Evolutionary conservation across 2,797 vertebrate genomes (phyloP).

Genomic region (Acridotheres tristis): DNA sequence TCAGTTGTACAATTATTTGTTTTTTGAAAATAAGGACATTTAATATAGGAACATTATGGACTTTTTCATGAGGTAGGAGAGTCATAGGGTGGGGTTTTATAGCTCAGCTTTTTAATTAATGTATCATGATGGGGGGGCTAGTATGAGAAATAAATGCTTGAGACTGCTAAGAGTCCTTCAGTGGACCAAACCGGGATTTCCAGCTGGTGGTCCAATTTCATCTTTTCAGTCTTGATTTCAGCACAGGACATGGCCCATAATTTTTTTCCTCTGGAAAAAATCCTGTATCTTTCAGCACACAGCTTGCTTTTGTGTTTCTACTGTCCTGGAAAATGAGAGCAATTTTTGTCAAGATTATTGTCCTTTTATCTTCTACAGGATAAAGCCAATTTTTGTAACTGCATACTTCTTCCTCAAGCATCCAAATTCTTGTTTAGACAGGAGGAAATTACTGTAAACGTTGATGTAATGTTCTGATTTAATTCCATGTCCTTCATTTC

Average conservation of each 20-base stretch:
- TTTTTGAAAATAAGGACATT: neutral
- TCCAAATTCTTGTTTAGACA: neutral
- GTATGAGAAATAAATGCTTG: neutral
- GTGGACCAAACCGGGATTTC: neutral
- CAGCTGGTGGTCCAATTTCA: neutral
- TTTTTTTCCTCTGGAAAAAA: neutral
- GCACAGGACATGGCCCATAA: neutral
- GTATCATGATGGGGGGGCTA: neutral
- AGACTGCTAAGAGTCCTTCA: neutral
- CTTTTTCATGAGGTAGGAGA: neutral
- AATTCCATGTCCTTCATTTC: neutral
- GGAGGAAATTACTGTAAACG: neutral
- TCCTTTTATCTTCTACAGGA: neutral
- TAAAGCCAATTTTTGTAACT: neutral
- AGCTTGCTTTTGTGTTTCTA: neutral
- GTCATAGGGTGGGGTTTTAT: neutral
- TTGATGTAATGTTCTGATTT: neutral
- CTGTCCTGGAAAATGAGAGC: neutral
- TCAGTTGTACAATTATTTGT: neutral
- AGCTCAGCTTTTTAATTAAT: neutral
- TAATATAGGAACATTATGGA: neutral
- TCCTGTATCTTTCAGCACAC: neutral
- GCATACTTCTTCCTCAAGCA: neutral
- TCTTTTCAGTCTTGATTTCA: conserved; percentile 12
- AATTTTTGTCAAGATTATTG: conserved; percentile 6